Evolutionary conservation across 2,888 invertebrate species (phyloP).

Genomic region (Colostygia pectinataria): DNA sequence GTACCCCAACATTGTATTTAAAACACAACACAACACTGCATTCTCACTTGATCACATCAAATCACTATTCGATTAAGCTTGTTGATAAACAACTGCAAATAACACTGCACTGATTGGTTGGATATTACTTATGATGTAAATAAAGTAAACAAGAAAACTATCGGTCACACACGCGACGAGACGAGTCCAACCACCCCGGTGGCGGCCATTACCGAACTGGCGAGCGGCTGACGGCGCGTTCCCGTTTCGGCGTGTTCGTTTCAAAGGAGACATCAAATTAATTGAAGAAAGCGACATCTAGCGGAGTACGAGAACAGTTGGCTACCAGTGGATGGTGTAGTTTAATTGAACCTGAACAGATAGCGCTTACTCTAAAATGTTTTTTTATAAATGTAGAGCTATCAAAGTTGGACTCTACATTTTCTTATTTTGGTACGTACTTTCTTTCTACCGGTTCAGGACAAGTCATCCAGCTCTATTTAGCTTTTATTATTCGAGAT

Average conservation of each 20-base stretch:
- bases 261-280: constrained; percentile 13
- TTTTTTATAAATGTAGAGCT: constrained; percentile 1
- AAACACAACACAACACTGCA: constrained; percentile 75
- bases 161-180: constrained; percentile 42
- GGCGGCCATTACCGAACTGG: constrained; percentile 82
- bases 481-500: too few relatives aligned
- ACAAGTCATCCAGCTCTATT: too few relatives aligned
- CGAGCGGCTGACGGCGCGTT: constrained; percentile 8
- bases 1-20: constrained; percentile 72
- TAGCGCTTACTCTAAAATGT: background rate
- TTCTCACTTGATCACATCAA: constrained; percentile 51
- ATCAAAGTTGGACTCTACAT: too few relatives aligned
- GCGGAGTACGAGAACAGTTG: background rate
- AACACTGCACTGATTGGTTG: constrained; percentile 61
- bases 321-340: background rate
- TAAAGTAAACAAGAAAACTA: constrained; percentile 77
- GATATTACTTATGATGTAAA: constrained; percentile 65
- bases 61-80: constrained; percentile 20
- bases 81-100: constrained; percentile 29
- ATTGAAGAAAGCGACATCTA: constrained; percentile 38
- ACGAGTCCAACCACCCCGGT: constrained; percentile 63
- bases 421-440: too few relatives aligned
- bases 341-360: background rate
- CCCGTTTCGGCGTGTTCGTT: constrained; percentile 20
- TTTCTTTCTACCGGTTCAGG: too few relatives aligned